These are phyloP conservation scores for Microplitis mediator DNA, from an alignment of 1,140 invertebrate genomes.

Conservation along the genomic window DNA sequence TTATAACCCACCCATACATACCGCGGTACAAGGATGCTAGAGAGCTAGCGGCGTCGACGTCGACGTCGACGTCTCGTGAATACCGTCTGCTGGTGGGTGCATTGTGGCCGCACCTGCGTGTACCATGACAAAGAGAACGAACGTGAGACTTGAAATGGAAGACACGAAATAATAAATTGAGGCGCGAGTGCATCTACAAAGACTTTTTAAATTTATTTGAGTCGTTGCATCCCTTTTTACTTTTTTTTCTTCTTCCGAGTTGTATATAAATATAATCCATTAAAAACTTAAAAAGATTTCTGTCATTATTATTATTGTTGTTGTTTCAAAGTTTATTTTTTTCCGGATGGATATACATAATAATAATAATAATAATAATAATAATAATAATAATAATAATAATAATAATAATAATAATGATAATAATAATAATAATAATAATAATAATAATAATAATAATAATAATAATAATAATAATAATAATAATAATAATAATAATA, in stretches of 20 bases:
- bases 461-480: no score
- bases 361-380: no score
- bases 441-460: no score
- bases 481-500: no score
- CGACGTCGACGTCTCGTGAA: slow-evolving; percentile 34
- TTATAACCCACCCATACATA: slow-evolving; percentile 1
- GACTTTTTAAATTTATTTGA: not conserved
- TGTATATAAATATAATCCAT: not conserved
- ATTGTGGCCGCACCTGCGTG: slow-evolving; percentile 48
- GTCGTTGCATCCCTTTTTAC: not conserved
- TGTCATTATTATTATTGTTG: no score
- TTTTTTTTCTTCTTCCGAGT: not conserved
- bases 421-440: no score
- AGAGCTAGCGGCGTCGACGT: slow-evolving; percentile 9
- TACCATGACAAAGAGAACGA: slow-evolving; percentile 27
- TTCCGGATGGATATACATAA: no score
- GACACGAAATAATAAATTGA: slow-evolving; percentile 21
- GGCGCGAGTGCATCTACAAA: slow-evolving; percentile 19
- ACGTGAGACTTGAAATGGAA: slow-evolving; percentile 16
- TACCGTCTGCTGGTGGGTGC: slow-evolving; percentile 39
- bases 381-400: no score
- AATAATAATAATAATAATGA: no score
- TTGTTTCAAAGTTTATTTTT: no score
- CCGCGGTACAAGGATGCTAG: no score
- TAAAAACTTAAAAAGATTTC: not conserved